These are phyloP conservation scores for Hesperia comma DNA, from an alignment of 2,888 invertebrate genomes.

Conservation along the genomic window DNA sequence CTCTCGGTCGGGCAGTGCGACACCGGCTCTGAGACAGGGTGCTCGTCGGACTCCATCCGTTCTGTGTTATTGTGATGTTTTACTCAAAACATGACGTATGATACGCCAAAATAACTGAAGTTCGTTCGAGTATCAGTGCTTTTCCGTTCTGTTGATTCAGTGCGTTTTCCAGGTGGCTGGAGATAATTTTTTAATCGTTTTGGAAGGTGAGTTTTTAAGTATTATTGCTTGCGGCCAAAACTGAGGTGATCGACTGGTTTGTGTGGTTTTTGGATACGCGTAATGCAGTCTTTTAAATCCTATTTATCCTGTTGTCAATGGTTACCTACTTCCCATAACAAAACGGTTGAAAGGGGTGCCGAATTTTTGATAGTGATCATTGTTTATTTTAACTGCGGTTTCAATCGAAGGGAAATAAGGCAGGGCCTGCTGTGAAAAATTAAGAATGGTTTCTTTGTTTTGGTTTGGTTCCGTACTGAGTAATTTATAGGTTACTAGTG, in stretches of 20 bases:
- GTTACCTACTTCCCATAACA: neutral
- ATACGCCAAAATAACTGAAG: conserved; percentile 47
- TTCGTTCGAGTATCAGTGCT: conserved; percentile 59
- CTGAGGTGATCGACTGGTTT: too few relatives aligned
- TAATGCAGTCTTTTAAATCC: neutral
- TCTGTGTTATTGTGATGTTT: conserved; percentile 71
- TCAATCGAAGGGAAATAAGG: neutral
- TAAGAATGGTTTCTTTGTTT: neutral
- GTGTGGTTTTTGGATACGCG: neutral
- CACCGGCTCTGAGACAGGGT: conserved; percentile 48
- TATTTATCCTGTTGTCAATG: neutral
- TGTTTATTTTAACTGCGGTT: neutral
- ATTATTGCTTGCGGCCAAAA: too few relatives aligned
- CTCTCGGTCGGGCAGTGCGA: conserved; percentile 59
- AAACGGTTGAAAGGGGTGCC: neutral
- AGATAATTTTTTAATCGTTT: neutral
- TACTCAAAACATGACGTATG: conserved; percentile 64
- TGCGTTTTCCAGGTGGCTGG: conserved; percentile 5
- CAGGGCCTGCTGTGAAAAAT: too few relatives aligned
- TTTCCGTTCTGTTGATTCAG: conserved; percentile 44
- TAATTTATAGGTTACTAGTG: neutral
- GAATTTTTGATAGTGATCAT: neutral
- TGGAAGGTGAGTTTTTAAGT: conserved; percentile 24
- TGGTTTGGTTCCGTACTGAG: neutral
- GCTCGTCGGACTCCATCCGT: conserved; percentile 53